phyloP scores from a whole-genome alignment of 2,888 invertebrate genomes.

The Dusona sp. region DNA sequence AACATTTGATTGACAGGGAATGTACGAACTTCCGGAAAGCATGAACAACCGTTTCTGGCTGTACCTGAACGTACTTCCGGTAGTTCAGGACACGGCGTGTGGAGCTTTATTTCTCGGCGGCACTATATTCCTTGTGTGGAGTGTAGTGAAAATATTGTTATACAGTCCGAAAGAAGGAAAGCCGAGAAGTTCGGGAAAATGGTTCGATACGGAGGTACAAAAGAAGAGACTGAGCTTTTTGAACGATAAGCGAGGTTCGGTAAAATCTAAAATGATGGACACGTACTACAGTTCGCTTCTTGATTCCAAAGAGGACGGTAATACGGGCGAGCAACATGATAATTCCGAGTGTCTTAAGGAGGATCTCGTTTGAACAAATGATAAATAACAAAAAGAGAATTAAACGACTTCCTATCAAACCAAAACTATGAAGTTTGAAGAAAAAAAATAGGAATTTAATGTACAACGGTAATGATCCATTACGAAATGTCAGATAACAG shows the following conservation, averaged over 20 bases:
- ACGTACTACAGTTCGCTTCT: conserved; percentile 83
- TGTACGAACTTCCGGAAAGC: conserved; percentile 88
- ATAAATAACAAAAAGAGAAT: background rate
- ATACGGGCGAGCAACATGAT: conserved; percentile 68
- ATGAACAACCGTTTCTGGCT: conserved; percentile 89
- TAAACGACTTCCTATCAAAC: background rate
- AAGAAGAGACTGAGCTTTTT: conserved; percentile 77
- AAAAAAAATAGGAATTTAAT: background rate
- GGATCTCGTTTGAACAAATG: conserved; percentile 67
- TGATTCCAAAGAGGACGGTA: conserved; percentile 75
- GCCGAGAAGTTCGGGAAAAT: conserved; percentile 69
- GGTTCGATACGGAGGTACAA: conserved; percentile 79
- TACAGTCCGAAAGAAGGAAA: conserved; percentile 73
- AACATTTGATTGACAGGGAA: conserved; percentile 86
- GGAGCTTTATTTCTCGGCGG: conserved; percentile 86
- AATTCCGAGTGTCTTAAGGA: conserved; percentile 70
- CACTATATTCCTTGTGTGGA: conserved; percentile 85
- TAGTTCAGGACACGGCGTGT: conserved; percentile 86
- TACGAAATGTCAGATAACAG: background rate
- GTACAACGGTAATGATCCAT: background rate
- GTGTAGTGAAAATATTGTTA: conserved; percentile 83
- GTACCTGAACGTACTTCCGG: conserved; percentile 90
- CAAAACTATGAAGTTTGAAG: background rate
- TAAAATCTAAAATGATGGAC: conserved; percentile 83
- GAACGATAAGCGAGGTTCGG: conserved; percentile 75